phyloP scores from a whole-genome alignment of 2,888 invertebrate genomes.

The Limnephilus auricula region DNA sequence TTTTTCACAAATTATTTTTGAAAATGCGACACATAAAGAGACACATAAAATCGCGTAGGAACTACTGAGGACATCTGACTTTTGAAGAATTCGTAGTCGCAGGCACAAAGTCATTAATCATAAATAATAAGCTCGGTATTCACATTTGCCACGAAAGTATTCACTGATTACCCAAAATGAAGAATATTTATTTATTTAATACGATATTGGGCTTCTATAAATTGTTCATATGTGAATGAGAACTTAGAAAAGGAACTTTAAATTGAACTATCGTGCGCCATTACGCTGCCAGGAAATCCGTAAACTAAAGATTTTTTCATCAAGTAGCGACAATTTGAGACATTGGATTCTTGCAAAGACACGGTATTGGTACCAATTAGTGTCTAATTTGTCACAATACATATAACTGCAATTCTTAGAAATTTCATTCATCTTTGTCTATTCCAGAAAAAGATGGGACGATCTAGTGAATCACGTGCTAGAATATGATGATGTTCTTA shows the following conservation, averaged over 20 bases:
- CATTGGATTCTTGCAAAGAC: too few relatives aligned
- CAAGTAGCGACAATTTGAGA: too few relatives aligned
- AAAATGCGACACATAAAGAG: not conserved
- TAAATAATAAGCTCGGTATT: not conserved
- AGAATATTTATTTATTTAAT: not conserved
- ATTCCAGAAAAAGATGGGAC: not conserved
- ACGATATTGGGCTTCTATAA: too few relatives aligned
- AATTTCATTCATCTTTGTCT: not conserved
- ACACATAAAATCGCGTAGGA: not conserved
- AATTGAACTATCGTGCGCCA: not conserved
- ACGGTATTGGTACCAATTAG: too few relatives aligned
- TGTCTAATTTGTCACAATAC: too few relatives aligned
- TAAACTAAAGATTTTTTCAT: too few relatives aligned
- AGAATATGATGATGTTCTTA: not conserved
- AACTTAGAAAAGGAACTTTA: not conserved
- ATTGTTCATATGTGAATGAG: too few relatives aligned
- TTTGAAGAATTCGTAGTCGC: not conserved
- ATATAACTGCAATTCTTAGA: not conserved
- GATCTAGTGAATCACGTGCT: not conserved
- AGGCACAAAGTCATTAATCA: not conserved
- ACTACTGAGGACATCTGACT: not conserved
- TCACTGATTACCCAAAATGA: not conserved
- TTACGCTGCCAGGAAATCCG: not conserved
- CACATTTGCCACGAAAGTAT: not conserved
- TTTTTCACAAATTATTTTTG: not conserved